These are phyloP conservation scores for Zelostemma sp. DNA, from an alignment of 1,140 invertebrate genomes.

Conservation along the genomic window DNA sequence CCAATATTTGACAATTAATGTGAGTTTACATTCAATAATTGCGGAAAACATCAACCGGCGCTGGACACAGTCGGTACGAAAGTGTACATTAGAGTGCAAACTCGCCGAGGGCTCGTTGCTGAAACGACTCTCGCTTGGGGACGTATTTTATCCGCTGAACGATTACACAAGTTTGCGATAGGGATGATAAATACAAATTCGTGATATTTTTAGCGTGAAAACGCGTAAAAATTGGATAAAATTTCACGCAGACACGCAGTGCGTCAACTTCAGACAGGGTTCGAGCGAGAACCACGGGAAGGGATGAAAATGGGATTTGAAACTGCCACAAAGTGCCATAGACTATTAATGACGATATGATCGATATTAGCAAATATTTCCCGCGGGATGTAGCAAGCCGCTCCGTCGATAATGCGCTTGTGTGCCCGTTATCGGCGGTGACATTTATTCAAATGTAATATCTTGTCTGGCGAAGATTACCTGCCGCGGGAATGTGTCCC, in stretches of 20 bases:
- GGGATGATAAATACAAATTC: conserved; percentile 6
- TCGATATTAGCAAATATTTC: conserved; percentile 68
- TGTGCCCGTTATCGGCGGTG: conserved; percentile 60
- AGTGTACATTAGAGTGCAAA: conserved; percentile 10
- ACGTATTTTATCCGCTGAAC: neutral
- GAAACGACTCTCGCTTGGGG: conserved; percentile 21
- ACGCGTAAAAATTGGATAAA: conserved; percentile 14
- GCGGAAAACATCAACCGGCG: conserved; percentile 64
- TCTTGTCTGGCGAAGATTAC: conserved; percentile 68
- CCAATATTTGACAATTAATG: conserved; percentile 67
- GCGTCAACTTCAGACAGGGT: neutral
- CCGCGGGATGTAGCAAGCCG: conserved; percentile 59
- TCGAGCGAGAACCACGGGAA: neutral
- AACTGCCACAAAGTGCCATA: conserved; percentile 38
- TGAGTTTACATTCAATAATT: conserved; percentile 69
- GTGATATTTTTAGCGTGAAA: neutral
- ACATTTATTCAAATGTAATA: conserved; percentile 71
- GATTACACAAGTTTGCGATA: neutral
- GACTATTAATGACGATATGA: conserved; percentile 66
- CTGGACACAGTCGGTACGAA: conserved; percentile 26
- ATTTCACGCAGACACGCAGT: conserved; percentile 22
- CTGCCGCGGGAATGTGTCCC: conserved; percentile 64
- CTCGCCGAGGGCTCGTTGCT: conserved; percentile 16
- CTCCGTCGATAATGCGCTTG: conserved; percentile 54
- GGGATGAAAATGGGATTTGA: conserved; percentile 6